Evolutionary conservation across 2,797 vertebrate species (phyloP), one percentile per base, ranked within the genome.

Genomic region (Mustela erminea): DNA sequence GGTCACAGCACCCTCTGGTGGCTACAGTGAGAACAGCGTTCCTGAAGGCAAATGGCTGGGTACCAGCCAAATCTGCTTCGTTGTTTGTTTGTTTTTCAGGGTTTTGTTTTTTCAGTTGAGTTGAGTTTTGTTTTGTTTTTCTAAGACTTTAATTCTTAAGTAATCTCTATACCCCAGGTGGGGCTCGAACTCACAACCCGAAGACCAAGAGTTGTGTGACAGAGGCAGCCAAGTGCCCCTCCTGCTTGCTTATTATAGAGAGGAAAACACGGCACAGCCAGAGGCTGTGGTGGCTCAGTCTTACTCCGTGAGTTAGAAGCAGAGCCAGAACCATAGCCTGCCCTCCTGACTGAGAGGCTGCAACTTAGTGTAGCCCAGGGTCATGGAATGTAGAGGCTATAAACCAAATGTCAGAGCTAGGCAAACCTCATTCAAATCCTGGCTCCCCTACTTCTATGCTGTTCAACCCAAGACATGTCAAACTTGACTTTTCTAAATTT

Each of bases 1-100:
- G 27, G 18, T 54, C 77, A 93, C 54, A 56, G 66, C 21, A 38
- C 60, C 64, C 18, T 32, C 95, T 93, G 20, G 87, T 93, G 95
- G 21, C 66, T n/a, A 70, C 0, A 94, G 29, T 72, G 18, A 97
- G 88, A 95, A 88, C 38, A n/a, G n/a, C 35, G 7, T 93, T 49
- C 29, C 41, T 35, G 43, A 89, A 68, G 56, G 72, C 60, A 12
- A 49, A 83, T 10, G 27, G 29, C 14, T 14, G 49, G 46, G 27
- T 13, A 52, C 10, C 29, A 38, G 62, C 10, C 17, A 27, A 38
- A 7, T 35, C 41, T 5, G 21, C 27, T 23, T 80, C 32, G 64
- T 74, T 90, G 32, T 9, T 46, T 74, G 8, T 43, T 46, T 46
- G 25, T 25, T 25, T 70, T 38, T 70, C 17, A 23, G 58, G 25